Evolutionary conservation across 30 jellyfish, hydroid and myxozoan species (phyloP).

Genomic region (Cassiopea andromeda): DNA sequence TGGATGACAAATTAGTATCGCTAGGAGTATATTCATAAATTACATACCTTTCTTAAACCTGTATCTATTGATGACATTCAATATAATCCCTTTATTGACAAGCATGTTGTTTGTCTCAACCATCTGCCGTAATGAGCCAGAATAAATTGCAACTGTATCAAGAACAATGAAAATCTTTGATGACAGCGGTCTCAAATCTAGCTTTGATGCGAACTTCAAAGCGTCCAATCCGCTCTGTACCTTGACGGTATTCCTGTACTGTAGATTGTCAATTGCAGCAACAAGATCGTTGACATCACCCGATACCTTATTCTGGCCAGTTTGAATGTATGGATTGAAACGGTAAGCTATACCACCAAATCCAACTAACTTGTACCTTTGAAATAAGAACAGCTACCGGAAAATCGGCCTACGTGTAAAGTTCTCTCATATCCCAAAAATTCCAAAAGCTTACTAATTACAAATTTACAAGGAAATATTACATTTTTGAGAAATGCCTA

Average conservation of each 20-base stretch:
- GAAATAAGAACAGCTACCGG: background rate
- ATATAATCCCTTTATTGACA: conserved; percentile 53
- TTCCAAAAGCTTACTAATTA: background rate
- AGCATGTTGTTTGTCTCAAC: conserved; percentile 65
- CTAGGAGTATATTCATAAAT: no score
- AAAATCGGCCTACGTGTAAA: background rate
- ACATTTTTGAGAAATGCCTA: no score
- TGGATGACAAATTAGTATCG: no score
- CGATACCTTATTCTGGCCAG: conserved; percentile 81
- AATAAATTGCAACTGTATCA: conserved; percentile 80
- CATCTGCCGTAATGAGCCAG: conserved; percentile 82
- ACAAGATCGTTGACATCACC: conserved; percentile 34
- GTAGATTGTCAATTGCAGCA: conserved; percentile 76
- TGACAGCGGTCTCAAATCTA: conserved; percentile 56
- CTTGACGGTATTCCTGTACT: conserved; percentile 18
- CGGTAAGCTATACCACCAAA: conserved; percentile 84
- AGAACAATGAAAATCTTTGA: conserved; percentile 72
- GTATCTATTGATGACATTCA: conserved; percentile 81
- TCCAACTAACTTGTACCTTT: conserved; percentile 82
- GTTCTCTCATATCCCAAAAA: background rate
- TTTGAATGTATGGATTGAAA: conserved; percentile 82
- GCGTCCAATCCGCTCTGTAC: conserved; percentile 54
- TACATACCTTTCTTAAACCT: conserved; percentile 79
- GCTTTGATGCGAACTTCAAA: conserved; percentile 54
- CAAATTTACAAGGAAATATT: no score